A percentile compares a stretch with the other conserved stretches of the same genome.
Evolutionary conservation across 2,797 vertebrate species (phyloP).

Genomic region (Semotilus atromaculatus): DNA sequence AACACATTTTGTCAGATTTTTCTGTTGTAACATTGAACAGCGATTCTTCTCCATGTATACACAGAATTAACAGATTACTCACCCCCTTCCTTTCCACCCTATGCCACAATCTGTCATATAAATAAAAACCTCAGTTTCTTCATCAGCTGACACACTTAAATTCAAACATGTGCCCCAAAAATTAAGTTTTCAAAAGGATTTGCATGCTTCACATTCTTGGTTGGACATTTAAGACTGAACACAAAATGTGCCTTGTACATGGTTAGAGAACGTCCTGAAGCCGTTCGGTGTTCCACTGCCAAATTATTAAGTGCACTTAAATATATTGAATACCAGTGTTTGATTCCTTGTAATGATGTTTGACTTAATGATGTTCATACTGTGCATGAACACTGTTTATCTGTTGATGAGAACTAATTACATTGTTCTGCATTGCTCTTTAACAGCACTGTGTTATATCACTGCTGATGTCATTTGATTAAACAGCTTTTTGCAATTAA

Average conservation of each 20-base stretch:
- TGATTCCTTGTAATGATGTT: constrained; percentile 1
- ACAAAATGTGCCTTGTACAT: constrained; percentile 67
- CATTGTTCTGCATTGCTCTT: constrained; percentile 3
- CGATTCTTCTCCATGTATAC: constrained; percentile 7
- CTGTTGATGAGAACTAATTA: constrained; percentile 21
- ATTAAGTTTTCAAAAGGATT: constrained; percentile 50
- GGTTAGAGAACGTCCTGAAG: not conserved
- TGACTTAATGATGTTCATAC: no score
- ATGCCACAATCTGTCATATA: constrained; percentile 7
- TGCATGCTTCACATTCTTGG: constrained; percentile 69
- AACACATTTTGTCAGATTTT: constrained; percentile 14
- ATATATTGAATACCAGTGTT: not conserved
- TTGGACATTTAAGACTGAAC: constrained; percentile 68
- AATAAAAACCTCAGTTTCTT: constrained; percentile 5
- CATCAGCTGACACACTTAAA: constrained; percentile 44
- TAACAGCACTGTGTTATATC: not conserved
- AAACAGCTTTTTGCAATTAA: constrained; percentile 27
- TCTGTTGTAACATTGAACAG: not conserved
- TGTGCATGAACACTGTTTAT: constrained; percentile 20
- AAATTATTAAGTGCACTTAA: not conserved
- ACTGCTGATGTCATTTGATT: constrained; percentile 30
- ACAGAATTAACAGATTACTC: constrained; percentile 30
- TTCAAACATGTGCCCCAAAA: constrained; percentile 55
- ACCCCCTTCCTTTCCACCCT: not conserved
- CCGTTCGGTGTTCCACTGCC: not conserved